A percentile compares a stretch with the other conserved stretches of the same genome.
phyloP scores from a whole-genome alignment of 2,113 vertebrate genomes.

The Larimichthys polyactis region DNA sequence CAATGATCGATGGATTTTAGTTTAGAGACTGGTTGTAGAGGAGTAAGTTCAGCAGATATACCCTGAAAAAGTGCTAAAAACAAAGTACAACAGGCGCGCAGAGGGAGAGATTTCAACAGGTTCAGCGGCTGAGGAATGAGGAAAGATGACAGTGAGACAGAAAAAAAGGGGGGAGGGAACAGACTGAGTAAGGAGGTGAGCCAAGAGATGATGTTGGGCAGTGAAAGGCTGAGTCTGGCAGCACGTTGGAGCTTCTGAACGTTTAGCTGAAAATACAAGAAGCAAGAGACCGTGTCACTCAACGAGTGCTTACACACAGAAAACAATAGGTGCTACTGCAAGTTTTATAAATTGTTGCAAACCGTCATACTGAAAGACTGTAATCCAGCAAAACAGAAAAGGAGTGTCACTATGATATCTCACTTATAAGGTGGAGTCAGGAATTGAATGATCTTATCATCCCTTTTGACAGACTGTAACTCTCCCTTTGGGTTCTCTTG shows the following conservation, averaged over 20 bases:
- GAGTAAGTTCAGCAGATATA: constrained; percentile 20
- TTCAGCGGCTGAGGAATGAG: constrained; percentile 1
- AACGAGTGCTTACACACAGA: no score
- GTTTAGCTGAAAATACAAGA: constrained; percentile 73
- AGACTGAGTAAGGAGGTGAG: neutral
- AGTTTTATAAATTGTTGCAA: no score
- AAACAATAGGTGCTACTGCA: no score
- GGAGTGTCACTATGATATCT: no score
- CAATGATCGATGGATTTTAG: neutral
- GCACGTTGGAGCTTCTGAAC: constrained; percentile 51
- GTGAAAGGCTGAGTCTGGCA: constrained; percentile 27
- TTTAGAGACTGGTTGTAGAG: neutral
- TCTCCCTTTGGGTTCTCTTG: no score
- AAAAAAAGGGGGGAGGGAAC: neutral
- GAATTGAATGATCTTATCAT: no score
- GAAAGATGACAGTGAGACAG: neutral
- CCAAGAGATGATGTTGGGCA: constrained; percentile 12
- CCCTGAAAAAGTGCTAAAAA: constrained; percentile 12
- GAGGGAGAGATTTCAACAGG: constrained; percentile 13
- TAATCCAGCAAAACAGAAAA: no score
- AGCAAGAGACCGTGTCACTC: neutral
- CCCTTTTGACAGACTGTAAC: no score
- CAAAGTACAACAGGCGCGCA: constrained; percentile 4
- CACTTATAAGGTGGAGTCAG: no score
- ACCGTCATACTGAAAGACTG: no score